These are phyloP conservation scores for Acronicta alni DNA, from an alignment of 2,888 invertebrate species.

Conservation along the genomic window DNA sequence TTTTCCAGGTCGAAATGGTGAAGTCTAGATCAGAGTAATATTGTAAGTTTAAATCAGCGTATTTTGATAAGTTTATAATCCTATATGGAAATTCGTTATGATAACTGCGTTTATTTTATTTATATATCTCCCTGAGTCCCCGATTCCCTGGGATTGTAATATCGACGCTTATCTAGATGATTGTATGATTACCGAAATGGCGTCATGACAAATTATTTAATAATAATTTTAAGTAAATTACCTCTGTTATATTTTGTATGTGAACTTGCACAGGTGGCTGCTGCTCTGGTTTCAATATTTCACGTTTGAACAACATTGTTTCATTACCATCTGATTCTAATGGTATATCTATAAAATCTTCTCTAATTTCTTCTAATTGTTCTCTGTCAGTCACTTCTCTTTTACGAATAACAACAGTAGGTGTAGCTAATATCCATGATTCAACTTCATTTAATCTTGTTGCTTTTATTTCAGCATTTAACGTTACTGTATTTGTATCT, in stretches of 20 bases:
- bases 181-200: too few species aligned
- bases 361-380: slow-evolving; percentile 64
- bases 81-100: too few species aligned
- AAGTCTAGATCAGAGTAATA: too few species aligned
- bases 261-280: slow-evolving; percentile 90
- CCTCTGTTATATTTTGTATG: slow-evolving; percentile 91
- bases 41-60: too few species aligned
- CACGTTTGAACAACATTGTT: slow-evolving; percentile 79
- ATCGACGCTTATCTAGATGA: too few species aligned
- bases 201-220: not conserved
- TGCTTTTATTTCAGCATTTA: slow-evolving; percentile 67
- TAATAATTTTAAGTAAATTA: slow-evolving; percentile 49
- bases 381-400: slow-evolving; percentile 73
- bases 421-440: slow-evolving; percentile 81
- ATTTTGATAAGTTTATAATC: too few species aligned
- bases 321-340: slow-evolving; percentile 81
- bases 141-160: too few species aligned
- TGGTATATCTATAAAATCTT: slow-evolving; percentile 80
- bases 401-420: slow-evolving; percentile 75
- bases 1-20: not conserved
- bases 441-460: slow-evolving; percentile 73
- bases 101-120: too few species aligned
- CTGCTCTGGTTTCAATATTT: slow-evolving; percentile 84
- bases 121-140: too few species aligned
- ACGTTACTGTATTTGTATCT: slow-evolving; percentile 60